These are phyloP conservation scores for Palythoa heliodiscus DNA, from an alignment of 92 coral and sea anemone species.

Conservation along the genomic window DNA sequence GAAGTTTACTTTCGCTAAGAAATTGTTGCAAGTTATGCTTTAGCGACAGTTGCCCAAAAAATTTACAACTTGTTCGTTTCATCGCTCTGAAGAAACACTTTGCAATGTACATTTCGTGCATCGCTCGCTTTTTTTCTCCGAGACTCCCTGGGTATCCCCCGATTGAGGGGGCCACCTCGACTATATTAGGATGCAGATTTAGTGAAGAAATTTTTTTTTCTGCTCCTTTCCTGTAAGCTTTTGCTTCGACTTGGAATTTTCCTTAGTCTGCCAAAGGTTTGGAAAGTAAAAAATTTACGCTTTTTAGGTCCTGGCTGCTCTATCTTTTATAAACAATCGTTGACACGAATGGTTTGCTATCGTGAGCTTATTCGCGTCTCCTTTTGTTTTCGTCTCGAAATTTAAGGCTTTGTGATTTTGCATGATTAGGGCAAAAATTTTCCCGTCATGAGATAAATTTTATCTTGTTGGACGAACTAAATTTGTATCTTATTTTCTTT, in stretches of 20 bases:
- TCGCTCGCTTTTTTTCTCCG: conserved; percentile 42
- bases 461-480: conserved; percentile 25
- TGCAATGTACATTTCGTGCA: conserved; percentile 55
- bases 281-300: conserved; percentile 54
- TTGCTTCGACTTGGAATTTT: conserved; percentile 52
- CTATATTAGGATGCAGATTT: conserved; percentile 30
- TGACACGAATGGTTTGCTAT: conserved; percentile 44
- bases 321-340: conserved; percentile 82
- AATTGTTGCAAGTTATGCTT: not conserved
- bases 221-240: conserved; percentile 31
- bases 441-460: conserved; percentile 1
- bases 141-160: conserved; percentile 85
- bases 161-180: conserved; percentile 41
- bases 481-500: conserved; percentile 6
- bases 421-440: conserved; percentile 6
- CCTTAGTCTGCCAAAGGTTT: conserved; percentile 68
- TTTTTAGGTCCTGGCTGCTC: conserved; percentile 58
- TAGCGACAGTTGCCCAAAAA: conserved; percentile 23
- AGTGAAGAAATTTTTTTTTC: not conserved
- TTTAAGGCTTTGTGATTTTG: conserved; percentile 39
- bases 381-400: conserved; percentile 39
- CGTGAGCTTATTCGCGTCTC: conserved; percentile 44
- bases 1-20: conserved; percentile 23
- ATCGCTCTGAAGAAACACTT: conserved; percentile 26
- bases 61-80: conserved; percentile 52